Base-by-base conservation (phyloP, 2,888 invertebrate species). In the Dugesia japonica region DNA sequence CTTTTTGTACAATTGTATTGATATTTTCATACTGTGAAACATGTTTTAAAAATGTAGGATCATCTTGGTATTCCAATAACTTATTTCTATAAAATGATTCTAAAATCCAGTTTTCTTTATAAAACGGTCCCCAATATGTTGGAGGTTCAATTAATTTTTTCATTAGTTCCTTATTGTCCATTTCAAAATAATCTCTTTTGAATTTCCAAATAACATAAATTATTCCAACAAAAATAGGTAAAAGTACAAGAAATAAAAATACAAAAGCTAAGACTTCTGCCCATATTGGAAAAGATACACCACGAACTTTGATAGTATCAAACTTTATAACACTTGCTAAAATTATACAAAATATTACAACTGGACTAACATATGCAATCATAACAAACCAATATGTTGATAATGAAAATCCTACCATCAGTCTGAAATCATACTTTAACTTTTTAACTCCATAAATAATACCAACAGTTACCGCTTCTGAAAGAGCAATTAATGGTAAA, bases 391-490 rank as follows among this genome's bases (percentile, higher is more conserved):
- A 56, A 23, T 56, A 56, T n/a, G 7, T 1, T 9, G 9, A 13
- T 23, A 56, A 56, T 4, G 56, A 56, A 56, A 56, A 56, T n/a
- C 56, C 56, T 23, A n/a, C 17, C 56, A 56, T 56, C n/a, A 56
- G 4, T 56, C 56, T 56, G 17, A 9, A 56, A n/a, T 56, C 56
- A 56, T 56, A 56, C 17, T n/a, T 56, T n/a, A 56, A 56, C 17
- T 56, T 4, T 56, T 4, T 56, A 56, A 13, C 4, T 56, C 84
- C 83, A 80, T 84, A 85, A 72, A 83, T 79, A 81, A 82, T 83
- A 26, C 81, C 80, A 71, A 85, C 81, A 28, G 82, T 81, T 20
- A 83, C 28, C 76, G 80, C 80, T 79, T 85, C 85, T 4, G 81
- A 78, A 26, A 84, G 79, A 9, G 56, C 56, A 20, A 56, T 20